Evolutionary conservation across 2,797 vertebrate species (phyloP), one percentile per base, ranked within the genome.

Genomic region (Poeciliopsis infans): DNA sequence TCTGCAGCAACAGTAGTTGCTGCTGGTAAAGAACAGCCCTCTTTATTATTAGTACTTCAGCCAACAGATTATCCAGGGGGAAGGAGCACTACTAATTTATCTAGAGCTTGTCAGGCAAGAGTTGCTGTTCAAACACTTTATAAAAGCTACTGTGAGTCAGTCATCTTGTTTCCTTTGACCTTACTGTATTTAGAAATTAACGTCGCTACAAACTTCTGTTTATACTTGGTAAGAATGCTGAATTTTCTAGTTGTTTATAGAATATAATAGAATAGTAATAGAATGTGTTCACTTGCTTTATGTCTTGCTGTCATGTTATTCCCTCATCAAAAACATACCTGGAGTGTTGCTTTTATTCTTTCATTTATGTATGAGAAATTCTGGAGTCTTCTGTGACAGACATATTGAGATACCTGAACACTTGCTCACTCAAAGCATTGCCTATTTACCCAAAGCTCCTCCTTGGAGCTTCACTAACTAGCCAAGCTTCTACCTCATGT

Each of bases 61-160:
- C 41, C 2, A 20, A 12, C 7, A 75, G 33, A 70, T 66, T 57
- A 20, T 23, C 23, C 36, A 45, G 5, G 28, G 41, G 5, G 20
- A 51, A 51, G 20, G 2, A 23, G 20, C 49, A 51, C 20, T 51
- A 7, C 1, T 18, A 23, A 2, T n/a, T 36, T 39, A 5, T 83
- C 80, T 59, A 72, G 61, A 76, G 59, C 49, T 20, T 71, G 70
- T 79, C 39, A 64, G 76, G 68, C 53, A 59, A 77, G 7, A 33
- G 53, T 18, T 66, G 7, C 72, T 69, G 72, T 75, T 80, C 66
- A 61, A 57, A 75, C 64, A 64, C 43, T 39, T 57, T 36, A 20
- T 64, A 36, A 68, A 71, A 3, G 5, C 45, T 23, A 66, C 36
- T 18, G 39, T 71, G 41, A 61, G 25, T 64, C 41, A 8, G 7